These are phyloP conservation scores for chimpanzee (Pan troglodytes) DNA, from an alignment of 2,113 vertebrate genomes.

Conservation along the genomic window NHGRI_mPanTro3-v2.1_pri NC_072407.2:76156501-76157000, in stretches of 20 bases:
- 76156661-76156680: neutral
- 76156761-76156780: neutral
- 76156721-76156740: neutral
- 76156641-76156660: neutral
- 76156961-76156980: neutral
- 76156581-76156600: neutral
- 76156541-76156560: neutral
- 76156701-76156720: neutral
- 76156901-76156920: neutral
- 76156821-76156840: constrained; percentile 11
- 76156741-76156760: neutral
- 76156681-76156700: constrained; percentile 1
- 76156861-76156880: neutral
- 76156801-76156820: neutral
- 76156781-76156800: neutral
- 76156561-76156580: neutral
- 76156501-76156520: constrained; percentile 13
- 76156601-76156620: neutral
- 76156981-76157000: neutral
- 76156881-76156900: constrained; percentile 28
- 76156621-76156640: neutral
- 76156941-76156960: constrained; percentile 12
- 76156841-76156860: neutral
- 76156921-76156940: neutral
- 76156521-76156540: neutral